Conservation (phyloP, 2,888 invertebrate species). For the Machimus atricapillus region DNA sequence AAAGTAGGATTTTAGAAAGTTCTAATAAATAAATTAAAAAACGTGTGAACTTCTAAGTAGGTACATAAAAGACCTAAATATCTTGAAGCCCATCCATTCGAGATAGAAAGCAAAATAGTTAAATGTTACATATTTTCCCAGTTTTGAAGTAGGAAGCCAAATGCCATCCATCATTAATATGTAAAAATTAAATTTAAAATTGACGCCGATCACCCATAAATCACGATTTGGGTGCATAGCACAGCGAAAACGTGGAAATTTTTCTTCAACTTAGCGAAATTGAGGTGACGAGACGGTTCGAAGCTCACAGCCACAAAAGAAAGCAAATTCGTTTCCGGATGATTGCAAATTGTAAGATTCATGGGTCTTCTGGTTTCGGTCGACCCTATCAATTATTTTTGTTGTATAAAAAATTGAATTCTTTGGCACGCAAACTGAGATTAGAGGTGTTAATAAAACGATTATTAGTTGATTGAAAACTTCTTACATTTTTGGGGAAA, state of each 20-base stretch:
- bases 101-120: not conserved
- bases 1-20: no score
- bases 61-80: not conserved
- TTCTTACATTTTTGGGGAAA: no score
- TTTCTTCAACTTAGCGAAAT: not conserved
- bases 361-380: not conserved
- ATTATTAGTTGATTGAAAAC: not conserved
- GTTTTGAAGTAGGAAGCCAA: not conserved
- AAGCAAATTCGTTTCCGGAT: not conserved
- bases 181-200: not conserved
- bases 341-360: not conserved
- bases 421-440: not conserved
- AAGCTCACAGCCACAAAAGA: not conserved
- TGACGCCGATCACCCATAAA: not conserved
- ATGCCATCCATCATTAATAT: not conserved
- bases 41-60: no score
- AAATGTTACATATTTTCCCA: not conserved
- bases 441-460: not conserved
- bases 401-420: not conserved
- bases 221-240: not conserved
- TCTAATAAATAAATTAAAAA: no score
- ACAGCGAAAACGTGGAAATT: not conserved
- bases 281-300: not conserved
- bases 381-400: not conserved
- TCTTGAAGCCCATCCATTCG: not conserved